Percentiles rank a stretch among this genome's conserved stretches.
These are phyloP conservation scores for Trinorchestia longiramus DNA, from an alignment of 1,140 invertebrate species.

Conservation along the genomic window DNA sequence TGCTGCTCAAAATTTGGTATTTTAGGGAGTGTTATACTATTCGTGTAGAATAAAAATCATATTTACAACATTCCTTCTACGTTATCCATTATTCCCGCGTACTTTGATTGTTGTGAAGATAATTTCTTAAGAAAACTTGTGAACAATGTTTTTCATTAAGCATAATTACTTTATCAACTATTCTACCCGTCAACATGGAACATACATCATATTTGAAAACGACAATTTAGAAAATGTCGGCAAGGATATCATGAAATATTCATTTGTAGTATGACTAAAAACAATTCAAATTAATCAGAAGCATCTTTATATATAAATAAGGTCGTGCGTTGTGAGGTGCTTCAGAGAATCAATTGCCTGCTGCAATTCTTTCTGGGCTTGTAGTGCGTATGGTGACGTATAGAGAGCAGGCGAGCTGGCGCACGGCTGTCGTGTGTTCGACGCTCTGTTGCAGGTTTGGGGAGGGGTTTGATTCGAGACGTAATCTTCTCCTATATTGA, in stretches of 20 bases:
- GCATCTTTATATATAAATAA: conserved; percentile 17
- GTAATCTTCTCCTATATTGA: background rate
- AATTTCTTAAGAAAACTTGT: background rate
- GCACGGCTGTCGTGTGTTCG: background rate
- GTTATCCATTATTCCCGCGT: too few species aligned
- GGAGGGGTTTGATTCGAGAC: background rate
- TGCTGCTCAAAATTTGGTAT: background rate
- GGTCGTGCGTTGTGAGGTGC: conserved; percentile 32
- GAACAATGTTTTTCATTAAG: background rate
- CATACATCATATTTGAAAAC: background rate
- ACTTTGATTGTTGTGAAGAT: too few species aligned
- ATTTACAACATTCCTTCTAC: background rate
- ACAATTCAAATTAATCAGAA: background rate
- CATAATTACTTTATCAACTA: background rate
- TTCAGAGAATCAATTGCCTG: conserved; percentile 30
- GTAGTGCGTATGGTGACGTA: background rate
- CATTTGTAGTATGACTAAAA: background rate
- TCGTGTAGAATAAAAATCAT: background rate
- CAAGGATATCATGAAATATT: background rate
- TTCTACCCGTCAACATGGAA: background rate
- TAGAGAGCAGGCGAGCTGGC: conserved; percentile 2
- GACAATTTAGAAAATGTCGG: background rate
- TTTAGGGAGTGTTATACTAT: background rate
- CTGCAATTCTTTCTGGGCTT: conserved; percentile 39
- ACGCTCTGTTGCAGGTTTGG: background rate